phyloP scores from a whole-genome alignment of 2,797 vertebrate genomes.

The Pristis pectinata region DNA sequence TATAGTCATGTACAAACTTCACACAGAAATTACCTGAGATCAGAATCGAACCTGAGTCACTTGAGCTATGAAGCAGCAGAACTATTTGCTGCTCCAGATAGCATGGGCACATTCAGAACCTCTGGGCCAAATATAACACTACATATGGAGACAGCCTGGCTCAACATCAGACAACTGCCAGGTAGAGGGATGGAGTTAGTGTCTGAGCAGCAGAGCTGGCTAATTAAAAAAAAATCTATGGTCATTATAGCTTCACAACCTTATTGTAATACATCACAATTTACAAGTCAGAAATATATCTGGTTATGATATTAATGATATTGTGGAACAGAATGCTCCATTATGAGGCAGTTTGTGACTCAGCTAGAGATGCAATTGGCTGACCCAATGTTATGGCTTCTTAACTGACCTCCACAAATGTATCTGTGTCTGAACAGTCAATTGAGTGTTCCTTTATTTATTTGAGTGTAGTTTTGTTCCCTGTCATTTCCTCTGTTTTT shows the following conservation, averaged over 20 bases:
- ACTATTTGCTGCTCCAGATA: no score
- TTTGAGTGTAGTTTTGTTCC: not conserved
- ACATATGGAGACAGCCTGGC: no score
- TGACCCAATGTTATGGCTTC: not conserved
- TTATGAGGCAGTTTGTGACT: not conserved
- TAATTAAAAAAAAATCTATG: not conserved
- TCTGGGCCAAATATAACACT: no score
- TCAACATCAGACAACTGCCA: no score
- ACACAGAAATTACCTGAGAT: no score
- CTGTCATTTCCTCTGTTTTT: not conserved
- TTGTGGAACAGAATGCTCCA: not conserved
- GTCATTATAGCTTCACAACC: not conserved
- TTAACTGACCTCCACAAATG: not conserved
- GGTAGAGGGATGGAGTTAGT: no score
- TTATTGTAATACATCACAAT: not conserved
- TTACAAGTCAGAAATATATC: not conserved
- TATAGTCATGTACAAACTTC: no score
- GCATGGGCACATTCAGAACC: no score
- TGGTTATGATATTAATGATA: not conserved
- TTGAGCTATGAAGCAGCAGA: no score
- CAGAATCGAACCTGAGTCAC: no score
- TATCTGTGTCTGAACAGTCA: not conserved
- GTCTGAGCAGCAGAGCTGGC: no score
- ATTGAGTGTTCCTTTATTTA: not conserved
- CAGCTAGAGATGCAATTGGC: not conserved